Evolutionary conservation across 37 sponge, comb jelly and placozoan genomes (phyloP).

Genomic region (Cliona cf. orientalis): DNA sequence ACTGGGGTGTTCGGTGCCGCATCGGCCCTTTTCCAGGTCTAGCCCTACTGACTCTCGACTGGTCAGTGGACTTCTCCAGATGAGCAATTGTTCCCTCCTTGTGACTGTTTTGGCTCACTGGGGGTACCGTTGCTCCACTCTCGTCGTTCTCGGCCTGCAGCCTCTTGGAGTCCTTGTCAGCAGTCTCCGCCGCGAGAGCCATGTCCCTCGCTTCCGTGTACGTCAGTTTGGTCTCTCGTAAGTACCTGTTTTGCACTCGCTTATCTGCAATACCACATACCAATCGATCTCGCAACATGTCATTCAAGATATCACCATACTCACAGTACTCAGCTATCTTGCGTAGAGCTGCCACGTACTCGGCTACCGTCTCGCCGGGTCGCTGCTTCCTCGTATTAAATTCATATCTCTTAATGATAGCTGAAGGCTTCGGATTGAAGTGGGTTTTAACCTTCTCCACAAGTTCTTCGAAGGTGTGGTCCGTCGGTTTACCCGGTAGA

Average conservation of each 20-base stretch:
- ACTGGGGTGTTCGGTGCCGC: no score
- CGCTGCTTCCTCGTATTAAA: constrained; percentile 2
- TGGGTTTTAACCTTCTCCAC: constrained; percentile 3
- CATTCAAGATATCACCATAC: constrained; percentile 26
- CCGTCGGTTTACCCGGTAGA: not conserved
- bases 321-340: constrained; percentile 11
- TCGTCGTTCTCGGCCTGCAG: no score
- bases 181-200: constrained; percentile 19
- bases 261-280: constrained; percentile 26
- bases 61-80: no score
- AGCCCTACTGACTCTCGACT: no score
- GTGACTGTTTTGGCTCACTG: no score
- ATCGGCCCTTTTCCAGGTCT: no score
- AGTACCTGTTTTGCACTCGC: no score
- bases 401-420: constrained; percentile 4
- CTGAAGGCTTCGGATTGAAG: constrained; percentile 9
- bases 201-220: constrained; percentile 26
- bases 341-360: constrained; percentile 3
- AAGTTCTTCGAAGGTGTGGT: constrained; percentile 2
- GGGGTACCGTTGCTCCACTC: no score
- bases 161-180: constrained; percentile 20
- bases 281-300: constrained; percentile 39
- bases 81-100: no score
- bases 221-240: no score
- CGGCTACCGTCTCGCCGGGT: constrained; percentile 6